A percentile compares a stretch with the other conserved stretches of the same genome.
Evolutionary conservation across 2,888 invertebrate species (phyloP).

Genomic region (Drosophila glabriapex): DNA sequence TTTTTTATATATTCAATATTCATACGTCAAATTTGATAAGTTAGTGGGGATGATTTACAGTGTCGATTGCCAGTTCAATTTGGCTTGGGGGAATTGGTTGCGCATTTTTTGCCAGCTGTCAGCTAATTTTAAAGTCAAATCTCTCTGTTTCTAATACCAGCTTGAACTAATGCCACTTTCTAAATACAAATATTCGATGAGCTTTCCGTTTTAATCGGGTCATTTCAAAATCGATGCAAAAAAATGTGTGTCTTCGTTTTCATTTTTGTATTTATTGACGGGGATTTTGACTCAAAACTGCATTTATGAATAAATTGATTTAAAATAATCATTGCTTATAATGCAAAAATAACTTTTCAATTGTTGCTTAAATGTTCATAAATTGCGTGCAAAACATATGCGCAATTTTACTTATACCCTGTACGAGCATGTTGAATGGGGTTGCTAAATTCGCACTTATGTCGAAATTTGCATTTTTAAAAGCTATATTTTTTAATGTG

Average conservation of each 20-base stretch:
- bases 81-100: conserved; percentile 3
- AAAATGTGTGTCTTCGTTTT: not conserved
- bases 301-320: conserved; percentile 26
- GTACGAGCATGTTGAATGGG: not conserved
- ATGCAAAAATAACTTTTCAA: not conserved
- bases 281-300: conserved; percentile 1
- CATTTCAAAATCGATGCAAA: conserved; percentile 9
- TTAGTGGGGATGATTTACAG: not conserved
- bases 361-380: conserved; percentile 16
- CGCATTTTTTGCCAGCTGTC: conserved; percentile 3
- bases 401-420: conserved; percentile 26
- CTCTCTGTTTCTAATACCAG: conserved; percentile 25
- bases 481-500: not conserved
- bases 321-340: conserved; percentile 6
- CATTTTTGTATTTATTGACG: not conserved
- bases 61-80: not conserved
- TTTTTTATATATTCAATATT: not conserved
- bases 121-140: conserved; percentile 33
- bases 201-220: conserved; percentile 27
- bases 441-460: not conserved
- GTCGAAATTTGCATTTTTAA: not conserved
- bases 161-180: conserved; percentile 41
- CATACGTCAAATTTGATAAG: not conserved
- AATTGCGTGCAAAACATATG: conserved; percentile 5
- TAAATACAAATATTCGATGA: conserved; percentile 20